Evolutionary conservation across 2,113 vertebrate species (phyloP).

Genomic region (Burhinus bistriatus): DNA sequence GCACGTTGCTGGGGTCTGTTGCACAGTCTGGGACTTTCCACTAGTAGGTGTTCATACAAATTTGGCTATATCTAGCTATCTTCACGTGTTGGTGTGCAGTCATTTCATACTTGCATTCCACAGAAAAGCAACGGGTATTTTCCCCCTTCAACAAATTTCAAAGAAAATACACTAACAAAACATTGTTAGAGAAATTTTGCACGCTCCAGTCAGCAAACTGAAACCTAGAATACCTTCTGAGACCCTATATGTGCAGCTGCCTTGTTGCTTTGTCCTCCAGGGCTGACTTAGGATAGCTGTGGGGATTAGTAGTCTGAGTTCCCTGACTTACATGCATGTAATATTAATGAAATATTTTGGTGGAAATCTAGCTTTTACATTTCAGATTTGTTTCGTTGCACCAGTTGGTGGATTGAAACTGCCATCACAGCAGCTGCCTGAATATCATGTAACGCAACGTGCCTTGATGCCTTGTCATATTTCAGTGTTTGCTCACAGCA

Average conservation of each 20-base stretch:
- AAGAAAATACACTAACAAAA: slow-evolving; percentile 2
- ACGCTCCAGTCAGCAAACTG: slow-evolving; percentile 9
- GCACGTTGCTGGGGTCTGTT: neutral
- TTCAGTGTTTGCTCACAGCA: slow-evolving; percentile 40
- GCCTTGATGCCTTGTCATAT: slow-evolving; percentile 58
- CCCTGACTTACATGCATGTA: slow-evolving; percentile 4
- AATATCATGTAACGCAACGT: slow-evolving; percentile 39
- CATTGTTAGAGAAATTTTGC: neutral
- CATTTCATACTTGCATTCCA: slow-evolving; percentile 42
- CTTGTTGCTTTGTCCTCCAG: neutral
- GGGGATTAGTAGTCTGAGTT: slow-evolving; percentile 44
- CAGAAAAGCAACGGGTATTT: neutral
- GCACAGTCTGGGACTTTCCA: neutral
- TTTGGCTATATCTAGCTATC: neutral
- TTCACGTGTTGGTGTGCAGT: neutral
- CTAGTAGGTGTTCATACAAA: slow-evolving; percentile 7
- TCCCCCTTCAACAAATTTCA: neutral
- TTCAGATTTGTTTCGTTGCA: slow-evolving; percentile 58
- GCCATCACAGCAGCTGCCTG: slow-evolving; percentile 54
- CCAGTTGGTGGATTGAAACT: slow-evolving; percentile 54
- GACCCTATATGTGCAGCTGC: neutral
- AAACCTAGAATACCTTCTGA: slow-evolving; percentile 34
- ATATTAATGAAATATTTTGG: slow-evolving; percentile 45
- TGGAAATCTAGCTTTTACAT: slow-evolving; percentile 63
- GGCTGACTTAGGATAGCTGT: neutral